Conservation (phyloP, 1,140 invertebrate genomes). For the Macrocentrus cingulum region DNA sequence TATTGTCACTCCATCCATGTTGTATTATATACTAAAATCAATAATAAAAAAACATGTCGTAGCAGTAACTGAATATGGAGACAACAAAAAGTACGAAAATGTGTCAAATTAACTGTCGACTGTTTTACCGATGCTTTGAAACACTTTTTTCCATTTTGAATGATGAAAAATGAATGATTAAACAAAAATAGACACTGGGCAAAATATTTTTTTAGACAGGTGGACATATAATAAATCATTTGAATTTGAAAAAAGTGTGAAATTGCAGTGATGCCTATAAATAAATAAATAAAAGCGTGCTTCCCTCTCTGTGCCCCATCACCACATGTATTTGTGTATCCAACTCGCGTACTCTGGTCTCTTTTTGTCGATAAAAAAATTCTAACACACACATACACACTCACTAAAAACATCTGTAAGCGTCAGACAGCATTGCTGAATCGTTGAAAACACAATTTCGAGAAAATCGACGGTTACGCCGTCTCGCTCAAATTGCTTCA, state of each 20-base stretch:
- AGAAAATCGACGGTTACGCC: neutral
- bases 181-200: conserved; percentile 6
- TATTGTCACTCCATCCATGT: conserved; percentile 10
- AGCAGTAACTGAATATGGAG: too few relatives aligned
- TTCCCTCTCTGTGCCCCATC: too few relatives aligned
- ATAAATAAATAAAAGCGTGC: conserved; percentile 3
- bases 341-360: neutral
- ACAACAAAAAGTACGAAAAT: neutral
- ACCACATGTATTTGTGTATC: neutral
- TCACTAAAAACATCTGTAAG: neutral
- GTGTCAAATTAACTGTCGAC: neutral
- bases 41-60: neutral
- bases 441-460: neutral
- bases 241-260: neutral
- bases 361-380: conserved; percentile 25
- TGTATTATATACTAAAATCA: neutral
- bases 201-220: neutral
- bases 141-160: too few relatives aligned
- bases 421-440: neutral
- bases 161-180: too few relatives aligned
- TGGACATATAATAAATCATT: conserved; percentile 1
- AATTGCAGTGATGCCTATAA: neutral
- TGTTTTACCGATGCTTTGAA: conserved; percentile 7
- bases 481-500: neutral
- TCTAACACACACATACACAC: conserved; percentile 17